Evolutionary conservation across 2,888 invertebrate species (phyloP).

Genomic region (Amphipoea lucens): DNA sequence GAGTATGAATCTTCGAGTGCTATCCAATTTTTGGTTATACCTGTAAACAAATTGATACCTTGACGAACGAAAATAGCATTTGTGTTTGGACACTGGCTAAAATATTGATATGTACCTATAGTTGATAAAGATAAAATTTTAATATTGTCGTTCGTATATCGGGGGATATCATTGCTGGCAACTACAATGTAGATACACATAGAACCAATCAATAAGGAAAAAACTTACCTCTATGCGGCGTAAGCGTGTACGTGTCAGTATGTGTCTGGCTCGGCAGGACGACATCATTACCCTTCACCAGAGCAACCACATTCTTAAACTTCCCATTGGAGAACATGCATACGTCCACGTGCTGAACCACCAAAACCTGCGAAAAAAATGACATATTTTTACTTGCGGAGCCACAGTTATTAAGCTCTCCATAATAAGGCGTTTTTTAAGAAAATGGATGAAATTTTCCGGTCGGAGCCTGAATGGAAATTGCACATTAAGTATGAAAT

Average conservation of each 20-base stretch:
- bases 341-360: conserved; percentile 97
- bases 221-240: conserved; percentile 91
- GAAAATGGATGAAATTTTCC: conserved; percentile 40
- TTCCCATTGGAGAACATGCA: conserved; percentile 98
- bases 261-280: conserved; percentile 92
- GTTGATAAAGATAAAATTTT: background rate
- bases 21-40: conserved; percentile 97
- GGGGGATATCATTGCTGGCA: background rate
- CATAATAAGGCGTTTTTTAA: conserved; percentile 20
- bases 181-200: background rate
- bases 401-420: conserved; percentile 22
- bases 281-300: conserved; percentile 90
- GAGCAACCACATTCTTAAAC: conserved; percentile 97
- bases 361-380: conserved; percentile 91
- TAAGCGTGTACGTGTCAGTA: conserved; percentile 92
- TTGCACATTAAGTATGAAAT: conserved; percentile 56
- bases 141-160: background rate
- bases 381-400: background rate
- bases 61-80: background rate
- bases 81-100: background rate
- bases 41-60: conserved; percentile 79
- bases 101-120: background rate
- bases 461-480: conserved; percentile 45
- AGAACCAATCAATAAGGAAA: background rate
- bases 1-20: conserved; percentile 96